Evolutionary conservation across 2,113 vertebrate genomes (phyloP).

Genomic region (Noturus placidus): DNA sequence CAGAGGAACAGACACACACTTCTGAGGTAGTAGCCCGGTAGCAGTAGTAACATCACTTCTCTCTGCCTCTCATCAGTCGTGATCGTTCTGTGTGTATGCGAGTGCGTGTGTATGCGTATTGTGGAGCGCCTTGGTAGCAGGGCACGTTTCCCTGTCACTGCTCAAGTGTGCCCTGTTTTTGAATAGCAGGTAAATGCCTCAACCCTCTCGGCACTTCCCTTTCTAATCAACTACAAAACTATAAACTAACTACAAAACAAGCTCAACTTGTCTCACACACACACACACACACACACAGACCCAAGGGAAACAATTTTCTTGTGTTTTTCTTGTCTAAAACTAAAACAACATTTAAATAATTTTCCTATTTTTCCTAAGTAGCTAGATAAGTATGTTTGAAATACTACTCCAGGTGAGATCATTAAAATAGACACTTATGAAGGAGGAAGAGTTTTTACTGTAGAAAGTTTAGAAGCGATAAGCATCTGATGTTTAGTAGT

Average conservation of each 20-base stretch:
- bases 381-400: background rate
- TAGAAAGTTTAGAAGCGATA: background rate
- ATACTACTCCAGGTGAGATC: background rate
- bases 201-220: conserved; percentile 5
- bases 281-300: background rate
- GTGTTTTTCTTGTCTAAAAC: too few relatives aligned
- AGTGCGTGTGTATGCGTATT: background rate
- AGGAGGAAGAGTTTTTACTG: background rate
- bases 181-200: conserved; percentile 61
- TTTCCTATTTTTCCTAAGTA: background rate
- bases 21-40: conserved; percentile 45
- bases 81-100: background rate
- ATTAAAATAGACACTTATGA: background rate
- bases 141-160: conserved; percentile 35
- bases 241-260: conserved; percentile 4
- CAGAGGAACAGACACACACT: conserved; percentile 8
- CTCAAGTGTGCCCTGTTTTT: conserved; percentile 53
- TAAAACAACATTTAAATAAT: conserved; percentile 22
- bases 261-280: background rate
- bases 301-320: background rate
- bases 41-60: conserved; percentile 35
- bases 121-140: conserved; percentile 11
- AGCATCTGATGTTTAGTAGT: background rate
- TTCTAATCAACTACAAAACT: conserved; percentile 2
- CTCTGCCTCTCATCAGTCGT: conserved; percentile 37